Base-by-base conservation (phyloP, 1,140 invertebrate species). In the Drosophila kurseongensis region DNA sequence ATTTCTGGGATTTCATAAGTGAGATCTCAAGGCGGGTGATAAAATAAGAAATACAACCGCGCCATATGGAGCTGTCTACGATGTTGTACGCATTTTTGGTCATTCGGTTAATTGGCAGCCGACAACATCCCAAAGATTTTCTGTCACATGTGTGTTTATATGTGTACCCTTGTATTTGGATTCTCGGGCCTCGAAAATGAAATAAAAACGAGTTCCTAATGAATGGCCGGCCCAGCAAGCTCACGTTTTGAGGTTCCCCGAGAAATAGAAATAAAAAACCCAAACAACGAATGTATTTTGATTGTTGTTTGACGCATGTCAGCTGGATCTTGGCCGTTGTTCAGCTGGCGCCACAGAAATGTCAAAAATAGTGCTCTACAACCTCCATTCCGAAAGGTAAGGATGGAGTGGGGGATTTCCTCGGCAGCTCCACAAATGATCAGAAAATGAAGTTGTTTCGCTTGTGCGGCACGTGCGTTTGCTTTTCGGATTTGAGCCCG, bases 301-400 rank as follows among this genome's bases (percentile, higher is more conserved):
- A 86, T 86, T 88, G 83, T 88, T 88, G 83, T 89, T 88, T 88
- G 84, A 88, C 84, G 84, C 84, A 88, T 89, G 83, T 88, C 83
- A 89, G 80, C 77, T 78, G 75, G 78, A 66, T 78, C 67, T 78
- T 61, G 57, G 36, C 40, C 50, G 68, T 47, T 74, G 69, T 69
- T 83, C 61, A 58, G 73, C 68, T 86, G 82, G 82, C 82, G 82
- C 82, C 82, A 86, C 82, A 88, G 86, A 86, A 86, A 89, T 86
- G 83, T 88, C 83, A 88, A 88, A 88, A 88, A 88, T 89, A 83
- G 84, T 88, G 84, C 67, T 88, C 78, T 85, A 86, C 83, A 76
- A 75, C 38, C 65, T 29, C 38, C 29, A 42, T 40, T 62, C 36
- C 14, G 55, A 23, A 16, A 40, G 36, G 36, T 32, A 62, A 10